Evolutionary conservation across 2,888 invertebrate species (phyloP), one percentile per base, ranked within the genome.

Genomic region (Cacoxenus indagator): DNA sequence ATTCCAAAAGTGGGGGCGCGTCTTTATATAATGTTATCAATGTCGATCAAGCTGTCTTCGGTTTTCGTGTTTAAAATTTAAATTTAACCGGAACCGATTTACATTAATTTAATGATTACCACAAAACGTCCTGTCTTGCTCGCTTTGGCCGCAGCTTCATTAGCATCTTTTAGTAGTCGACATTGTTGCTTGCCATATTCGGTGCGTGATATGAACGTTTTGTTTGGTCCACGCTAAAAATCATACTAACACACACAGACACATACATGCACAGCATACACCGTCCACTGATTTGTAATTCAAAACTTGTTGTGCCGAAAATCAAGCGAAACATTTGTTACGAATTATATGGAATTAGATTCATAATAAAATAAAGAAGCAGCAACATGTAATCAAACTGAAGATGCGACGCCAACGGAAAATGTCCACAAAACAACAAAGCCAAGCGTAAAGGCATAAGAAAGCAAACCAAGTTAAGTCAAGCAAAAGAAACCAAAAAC

Each of bases 341-440:
- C 83, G 81, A 81, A 82, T 82, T 82, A 81, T 82, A 81, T 78
- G 81, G 78, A 81, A 81, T 81, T 82, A 81, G 82, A 82, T 80
- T 80, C 77, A 80, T 82, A 81, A 80, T 81, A 82, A 81, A 78
- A 78, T 81, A 80, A 81, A 76, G 78, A 75, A 73, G 75, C 78
- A 71, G 67, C 78, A 73, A 77, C 73, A 71, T 81, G 78, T 81
- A 84, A 83, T 81, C 84, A 83, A 81, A 83, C 78, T 78, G 77
- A 81, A 81, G 76, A 55, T 67, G 67, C 67, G 19, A 46, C 64
- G 14, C 37, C 2, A 37, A 37, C 14, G 37, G n/a, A n/a, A 37
- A 37, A 37, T 37, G 37, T 37, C 37, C 37, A 37, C 37, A 8
- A 8, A 37, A 37, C 9, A 11, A 37, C 8, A 14, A 8, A 37